Evolutionary conservation across 2,888 invertebrate species (phyloP).

Genomic region (Nyleta sp.): DNA sequence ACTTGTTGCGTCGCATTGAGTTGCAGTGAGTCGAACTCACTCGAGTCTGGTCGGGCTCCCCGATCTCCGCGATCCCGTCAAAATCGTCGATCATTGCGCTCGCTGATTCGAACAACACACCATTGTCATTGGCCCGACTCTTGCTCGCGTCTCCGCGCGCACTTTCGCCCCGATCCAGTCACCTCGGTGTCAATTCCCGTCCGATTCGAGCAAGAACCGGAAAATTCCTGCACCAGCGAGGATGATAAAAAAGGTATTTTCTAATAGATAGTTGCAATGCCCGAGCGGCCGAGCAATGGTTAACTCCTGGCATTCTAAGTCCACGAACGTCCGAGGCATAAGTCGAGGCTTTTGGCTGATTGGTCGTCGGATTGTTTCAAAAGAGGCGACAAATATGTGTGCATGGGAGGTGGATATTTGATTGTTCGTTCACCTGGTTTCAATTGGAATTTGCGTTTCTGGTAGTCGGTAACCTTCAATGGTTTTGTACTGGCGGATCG

Average conservation of each 20-base stretch:
- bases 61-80: not conserved
- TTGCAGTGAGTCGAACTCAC: constrained; percentile 18
- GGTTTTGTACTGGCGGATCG: no score
- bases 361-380: no score
- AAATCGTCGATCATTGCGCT: not conserved
- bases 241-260: constrained; percentile 44
- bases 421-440: no score
- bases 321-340: no score
- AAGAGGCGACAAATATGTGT: no score
- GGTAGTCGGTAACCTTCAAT: no score
- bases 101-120: not conserved
- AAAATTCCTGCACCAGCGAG: constrained; percentile 28
- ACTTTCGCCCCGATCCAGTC: not conserved
- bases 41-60: not conserved
- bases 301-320: no score
- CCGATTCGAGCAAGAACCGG: not conserved
- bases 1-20: constrained; percentile 47
- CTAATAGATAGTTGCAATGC: constrained; percentile 18
- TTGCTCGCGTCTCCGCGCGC: not conserved
- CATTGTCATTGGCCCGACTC: no score
- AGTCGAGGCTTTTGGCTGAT: no score
- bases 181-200: not conserved
- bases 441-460: no score
- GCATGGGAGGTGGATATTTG: no score
- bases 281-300: no score